phyloP scores from a whole-genome alignment of 2,113 vertebrate genomes.

The Corythoichthys haematopterus region DNA sequence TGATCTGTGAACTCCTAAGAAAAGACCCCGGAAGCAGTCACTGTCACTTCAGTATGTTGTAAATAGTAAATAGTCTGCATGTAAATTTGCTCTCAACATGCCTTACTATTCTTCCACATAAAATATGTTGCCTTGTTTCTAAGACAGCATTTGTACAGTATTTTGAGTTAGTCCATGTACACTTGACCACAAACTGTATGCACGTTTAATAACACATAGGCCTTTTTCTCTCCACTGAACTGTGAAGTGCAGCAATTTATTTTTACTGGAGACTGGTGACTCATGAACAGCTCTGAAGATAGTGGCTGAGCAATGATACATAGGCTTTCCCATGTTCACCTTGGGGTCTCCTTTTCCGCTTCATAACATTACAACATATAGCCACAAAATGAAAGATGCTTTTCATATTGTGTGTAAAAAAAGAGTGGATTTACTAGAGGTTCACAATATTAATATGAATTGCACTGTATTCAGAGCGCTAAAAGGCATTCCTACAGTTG shows the following conservation, averaged over 20 bases:
- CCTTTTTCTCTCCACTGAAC: constrained; percentile 54
- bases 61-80: too few relatives aligned
- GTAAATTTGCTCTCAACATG: too few relatives aligned
- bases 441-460: constrained; percentile 8
- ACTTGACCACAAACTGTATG: background rate
- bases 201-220: constrained; percentile 17
- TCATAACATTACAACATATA: constrained; percentile 30
- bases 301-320: constrained; percentile 41
- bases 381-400: constrained; percentile 30
- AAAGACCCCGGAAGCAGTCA: too few relatives aligned
- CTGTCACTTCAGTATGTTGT: too few relatives aligned
- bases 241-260: constrained; percentile 61
- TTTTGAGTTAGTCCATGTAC: background rate
- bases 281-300: constrained; percentile 46
- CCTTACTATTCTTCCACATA: background rate
- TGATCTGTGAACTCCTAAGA: too few relatives aligned
- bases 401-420: constrained; percentile 23
- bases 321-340: constrained; percentile 49
- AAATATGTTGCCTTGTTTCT: background rate
- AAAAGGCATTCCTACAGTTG: background rate
- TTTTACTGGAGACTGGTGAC: constrained; percentile 44
- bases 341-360: constrained; percentile 51
- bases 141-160: background rate
- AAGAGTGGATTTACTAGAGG: constrained; percentile 11
- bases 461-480: background rate